A percentile compares a stretch with the other conserved stretches of the same genome.
phyloP scores from a whole-genome alignment of 2,113 vertebrate species.

The Accipiter virgatus region DNA sequence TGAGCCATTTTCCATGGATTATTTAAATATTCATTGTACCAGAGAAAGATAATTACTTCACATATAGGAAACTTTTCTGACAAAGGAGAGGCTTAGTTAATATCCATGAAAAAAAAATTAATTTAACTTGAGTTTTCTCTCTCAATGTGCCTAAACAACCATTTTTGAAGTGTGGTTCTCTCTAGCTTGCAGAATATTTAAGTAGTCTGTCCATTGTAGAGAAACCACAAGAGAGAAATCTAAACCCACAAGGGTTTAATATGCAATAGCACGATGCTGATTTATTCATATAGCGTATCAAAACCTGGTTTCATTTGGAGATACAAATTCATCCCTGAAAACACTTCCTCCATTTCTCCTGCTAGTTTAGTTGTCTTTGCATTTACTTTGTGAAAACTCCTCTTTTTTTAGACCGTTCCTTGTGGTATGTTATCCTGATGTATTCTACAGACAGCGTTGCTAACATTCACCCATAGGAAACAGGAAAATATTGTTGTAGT shows the following conservation, averaged over 20 bases:
- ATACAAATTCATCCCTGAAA: neutral
- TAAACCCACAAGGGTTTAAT: neutral
- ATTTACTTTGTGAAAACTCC: neutral
- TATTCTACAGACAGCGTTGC: neutral
- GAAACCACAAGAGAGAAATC: neutral
- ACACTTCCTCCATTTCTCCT: neutral
- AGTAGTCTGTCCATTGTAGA: neutral
- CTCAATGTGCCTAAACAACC: neutral
- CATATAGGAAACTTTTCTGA: neutral
- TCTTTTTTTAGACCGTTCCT: neutral
- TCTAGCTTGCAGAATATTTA: neutral
- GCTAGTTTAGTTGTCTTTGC: neutral
- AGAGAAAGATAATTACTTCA: neutral
- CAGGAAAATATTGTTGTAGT: neutral
- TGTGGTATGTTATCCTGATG: neutral
- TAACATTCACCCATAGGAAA: neutral
- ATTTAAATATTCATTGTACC: neutral
- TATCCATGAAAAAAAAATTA: neutral
- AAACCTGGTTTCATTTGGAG: neutral
- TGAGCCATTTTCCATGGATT: neutral
- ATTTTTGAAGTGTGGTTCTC: neutral
- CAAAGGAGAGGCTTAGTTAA: neutral
- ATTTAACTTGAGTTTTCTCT: neutral
- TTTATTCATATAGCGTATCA: neutral
- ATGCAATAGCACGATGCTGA: neutral